Evolutionary conservation across 1,140 invertebrate genomes (phyloP).

Genomic region (Neotoxoptera formosana): DNA sequence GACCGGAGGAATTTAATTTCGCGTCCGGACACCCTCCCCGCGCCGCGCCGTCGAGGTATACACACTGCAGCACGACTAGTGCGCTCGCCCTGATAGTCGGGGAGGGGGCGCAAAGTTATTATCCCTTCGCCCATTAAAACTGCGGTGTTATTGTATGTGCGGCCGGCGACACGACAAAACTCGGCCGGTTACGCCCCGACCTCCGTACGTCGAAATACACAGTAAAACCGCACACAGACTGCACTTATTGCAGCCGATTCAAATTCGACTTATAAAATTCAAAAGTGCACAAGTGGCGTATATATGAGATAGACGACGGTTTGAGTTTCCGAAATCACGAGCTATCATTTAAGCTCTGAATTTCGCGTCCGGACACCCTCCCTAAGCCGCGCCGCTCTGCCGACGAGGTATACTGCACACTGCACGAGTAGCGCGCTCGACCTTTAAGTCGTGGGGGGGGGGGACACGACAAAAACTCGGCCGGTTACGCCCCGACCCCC

Average conservation of each 20-base stretch:
- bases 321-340: background rate
- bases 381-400: too few relatives aligned
- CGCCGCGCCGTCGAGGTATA: background rate
- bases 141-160: background rate
- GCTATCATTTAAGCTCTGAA: too few relatives aligned
- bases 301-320: background rate
- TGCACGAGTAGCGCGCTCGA: too few relatives aligned
- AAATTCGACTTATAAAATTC: background rate
- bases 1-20: constrained; percentile 44
- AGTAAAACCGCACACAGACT: background rate
- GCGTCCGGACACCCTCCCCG: background rate
- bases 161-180: background rate
- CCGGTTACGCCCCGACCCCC: too few relatives aligned
- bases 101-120: constrained; percentile 39
- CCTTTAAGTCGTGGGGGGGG: too few relatives aligned
- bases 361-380: too few relatives aligned
- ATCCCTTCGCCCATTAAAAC: background rate
- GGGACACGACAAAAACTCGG: background rate
- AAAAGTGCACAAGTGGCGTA: background rate
- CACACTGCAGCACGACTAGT: background rate
- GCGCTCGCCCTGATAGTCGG: background rate
- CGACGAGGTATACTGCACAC: too few relatives aligned
- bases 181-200: too few relatives aligned
- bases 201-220: background rate
- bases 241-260: background rate